phyloP scores from a whole-genome alignment of 2,113 vertebrate genomes.

The Noctilio leporinus region DNA sequence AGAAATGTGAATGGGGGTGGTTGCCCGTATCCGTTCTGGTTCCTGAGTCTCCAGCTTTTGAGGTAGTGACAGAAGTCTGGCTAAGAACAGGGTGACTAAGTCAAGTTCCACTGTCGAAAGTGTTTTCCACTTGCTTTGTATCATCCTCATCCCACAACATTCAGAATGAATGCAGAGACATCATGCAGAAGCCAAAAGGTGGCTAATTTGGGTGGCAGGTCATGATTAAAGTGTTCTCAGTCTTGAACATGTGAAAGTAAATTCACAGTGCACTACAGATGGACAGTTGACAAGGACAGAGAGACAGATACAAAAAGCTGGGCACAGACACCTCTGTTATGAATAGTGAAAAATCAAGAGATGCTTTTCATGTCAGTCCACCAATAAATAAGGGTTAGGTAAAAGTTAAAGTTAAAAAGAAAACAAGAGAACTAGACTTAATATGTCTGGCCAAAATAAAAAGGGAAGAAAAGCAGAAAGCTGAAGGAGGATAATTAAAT shows the following conservation, averaged over 20 bases:
- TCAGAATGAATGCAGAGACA: background rate
- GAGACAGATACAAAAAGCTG: background rate
- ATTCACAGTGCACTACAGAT: background rate
- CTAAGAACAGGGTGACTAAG: accelerated
- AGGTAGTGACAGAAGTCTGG: background rate
- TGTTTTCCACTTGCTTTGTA: accelerated
- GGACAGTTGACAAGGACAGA: too few species aligned
- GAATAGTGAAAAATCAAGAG: background rate
- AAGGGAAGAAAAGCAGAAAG: background rate
- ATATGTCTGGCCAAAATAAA: background rate
- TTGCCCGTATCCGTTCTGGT: background rate
- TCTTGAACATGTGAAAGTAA: background rate
- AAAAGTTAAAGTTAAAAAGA: background rate
- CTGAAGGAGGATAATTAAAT: background rate
- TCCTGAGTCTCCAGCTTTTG: background rate
- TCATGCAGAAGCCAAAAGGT: background rate
- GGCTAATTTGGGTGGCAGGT: background rate
- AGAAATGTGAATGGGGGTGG: background rate
- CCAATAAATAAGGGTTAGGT: background rate
- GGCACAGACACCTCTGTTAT: background rate
- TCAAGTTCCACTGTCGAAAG: background rate
- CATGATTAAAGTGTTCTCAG: background rate
- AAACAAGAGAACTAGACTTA: background rate
- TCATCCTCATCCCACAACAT: too few species aligned
- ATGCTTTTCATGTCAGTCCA: background rate